These are phyloP conservation scores for Odontomyia ornata DNA, from an alignment of 2,888 invertebrate species.

Conservation along the genomic window DNA sequence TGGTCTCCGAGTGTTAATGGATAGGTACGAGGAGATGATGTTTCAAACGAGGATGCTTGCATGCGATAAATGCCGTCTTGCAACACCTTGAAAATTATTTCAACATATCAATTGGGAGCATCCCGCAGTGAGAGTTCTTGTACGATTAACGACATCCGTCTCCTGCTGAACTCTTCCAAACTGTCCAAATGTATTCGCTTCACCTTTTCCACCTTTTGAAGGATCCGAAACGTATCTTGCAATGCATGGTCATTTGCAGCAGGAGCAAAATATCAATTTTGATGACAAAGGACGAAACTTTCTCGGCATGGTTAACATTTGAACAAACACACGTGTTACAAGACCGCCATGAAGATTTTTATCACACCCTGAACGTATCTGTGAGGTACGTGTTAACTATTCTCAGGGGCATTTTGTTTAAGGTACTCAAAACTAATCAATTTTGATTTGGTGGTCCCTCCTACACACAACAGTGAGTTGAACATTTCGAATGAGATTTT, in stretches of 20 bases:
- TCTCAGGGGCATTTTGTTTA: conserved; percentile 46
- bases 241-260: conserved; percentile 48
- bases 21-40: too few species aligned
- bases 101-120: neutral
- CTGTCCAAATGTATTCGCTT: conserved; percentile 30
- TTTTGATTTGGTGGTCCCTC: conserved; percentile 39
- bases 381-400: conserved; percentile 46
- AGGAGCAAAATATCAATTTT: conserved; percentile 45
- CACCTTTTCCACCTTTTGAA: conserved; percentile 40
- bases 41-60: too few species aligned
- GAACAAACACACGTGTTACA: neutral
- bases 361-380: conserved; percentile 45
- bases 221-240: conserved; percentile 37
- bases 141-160: conserved; percentile 47
- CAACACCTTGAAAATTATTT: neutral
- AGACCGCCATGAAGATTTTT: conserved; percentile 49
- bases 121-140: conserved; percentile 41
- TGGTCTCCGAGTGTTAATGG: too few species aligned
- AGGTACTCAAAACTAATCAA: conserved; percentile 42
- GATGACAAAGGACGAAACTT: conserved; percentile 48
- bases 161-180: conserved; percentile 32
- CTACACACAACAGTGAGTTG: conserved; percentile 14
- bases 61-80: neutral
- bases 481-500: neutral
- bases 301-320: conserved; percentile 31